Evolutionary conservation across 2,888 invertebrate genomes (phyloP).

Genomic region (Digitonthophagus gazella): DNA sequence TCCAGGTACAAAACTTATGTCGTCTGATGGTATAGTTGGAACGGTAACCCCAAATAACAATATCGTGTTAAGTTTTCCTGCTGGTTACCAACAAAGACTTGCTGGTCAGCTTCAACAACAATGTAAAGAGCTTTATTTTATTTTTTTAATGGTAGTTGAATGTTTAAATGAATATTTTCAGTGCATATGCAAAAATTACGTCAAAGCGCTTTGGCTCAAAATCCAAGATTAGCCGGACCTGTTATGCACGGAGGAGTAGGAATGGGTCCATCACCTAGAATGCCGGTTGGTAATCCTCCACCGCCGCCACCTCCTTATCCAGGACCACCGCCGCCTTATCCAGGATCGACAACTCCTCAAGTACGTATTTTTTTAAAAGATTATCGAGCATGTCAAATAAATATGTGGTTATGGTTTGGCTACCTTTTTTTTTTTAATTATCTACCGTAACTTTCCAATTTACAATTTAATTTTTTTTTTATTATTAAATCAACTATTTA

Average conservation of each 20-base stretch:
- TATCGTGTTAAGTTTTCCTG: conserved; percentile 57
- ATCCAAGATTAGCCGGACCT: conserved; percentile 34
- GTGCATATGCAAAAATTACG: conserved; percentile 48
- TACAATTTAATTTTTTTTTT: conserved; percentile 12
- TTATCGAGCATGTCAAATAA: conserved; percentile 28
- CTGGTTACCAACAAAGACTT: conserved; percentile 47
- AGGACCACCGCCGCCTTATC: conserved; percentile 69
- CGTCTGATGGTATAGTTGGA: conserved; percentile 65
- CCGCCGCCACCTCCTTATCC: conserved; percentile 74
- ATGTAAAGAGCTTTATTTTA: conserved; percentile 38
- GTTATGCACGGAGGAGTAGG: conserved; percentile 26
- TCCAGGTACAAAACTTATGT: conserved; percentile 56
- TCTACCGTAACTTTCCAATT: conserved; percentile 17
- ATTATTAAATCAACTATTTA: conserved; percentile 7
- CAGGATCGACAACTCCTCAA: conserved; percentile 53
- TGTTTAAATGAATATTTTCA: background rate
- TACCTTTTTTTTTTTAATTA: conserved; percentile 29
- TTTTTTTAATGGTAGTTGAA: no score
- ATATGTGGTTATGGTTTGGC: conserved; percentile 34
- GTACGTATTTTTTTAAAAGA: conserved; percentile 22
- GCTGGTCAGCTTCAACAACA: conserved; percentile 40
- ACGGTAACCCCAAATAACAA: conserved; percentile 65
- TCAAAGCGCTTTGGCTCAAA: conserved; percentile 37
- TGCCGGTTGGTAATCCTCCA: conserved; percentile 49
- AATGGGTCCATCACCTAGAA: conserved; percentile 24